Conservation (phyloP, 2,797 vertebrate species). For the Vultur gryphus region DNA sequence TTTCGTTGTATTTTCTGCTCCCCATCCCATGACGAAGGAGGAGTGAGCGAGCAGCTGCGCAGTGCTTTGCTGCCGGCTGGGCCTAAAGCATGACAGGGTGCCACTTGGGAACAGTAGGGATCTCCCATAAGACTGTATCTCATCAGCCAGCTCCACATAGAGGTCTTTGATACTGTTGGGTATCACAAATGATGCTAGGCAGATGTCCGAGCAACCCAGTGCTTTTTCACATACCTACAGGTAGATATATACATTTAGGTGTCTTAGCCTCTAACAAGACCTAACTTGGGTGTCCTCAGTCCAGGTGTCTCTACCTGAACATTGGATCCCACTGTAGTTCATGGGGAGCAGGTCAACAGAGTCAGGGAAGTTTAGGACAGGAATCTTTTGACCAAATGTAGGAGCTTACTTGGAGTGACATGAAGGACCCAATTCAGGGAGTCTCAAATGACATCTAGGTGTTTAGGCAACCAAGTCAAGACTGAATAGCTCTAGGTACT, state of each 20-base stretch:
- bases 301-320: neutral
- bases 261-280: neutral
- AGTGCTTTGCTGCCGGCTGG: too few relatives aligned
- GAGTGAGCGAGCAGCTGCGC: too few relatives aligned
- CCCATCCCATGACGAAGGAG: too few relatives aligned
- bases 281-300: neutral
- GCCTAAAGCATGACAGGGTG: too few relatives aligned
- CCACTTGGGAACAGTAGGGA: neutral
- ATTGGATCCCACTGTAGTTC: neutral
- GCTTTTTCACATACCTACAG: neutral
- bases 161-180: neutral
- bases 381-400: neutral
- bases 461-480: neutral
- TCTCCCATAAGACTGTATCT: neutral
- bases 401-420: neutral
- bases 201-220: neutral
- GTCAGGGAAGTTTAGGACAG: neutral
- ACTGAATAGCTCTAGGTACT: neutral
- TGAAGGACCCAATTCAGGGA: neutral
- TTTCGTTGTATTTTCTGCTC: too few relatives aligned
- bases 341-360: neutral
- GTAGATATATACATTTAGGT: neutral
- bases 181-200: neutral
- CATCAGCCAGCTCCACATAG: neutral
- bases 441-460: neutral